Conservation (phyloP, 2,888 invertebrate species). For the Melieria crassipennis region DNA sequence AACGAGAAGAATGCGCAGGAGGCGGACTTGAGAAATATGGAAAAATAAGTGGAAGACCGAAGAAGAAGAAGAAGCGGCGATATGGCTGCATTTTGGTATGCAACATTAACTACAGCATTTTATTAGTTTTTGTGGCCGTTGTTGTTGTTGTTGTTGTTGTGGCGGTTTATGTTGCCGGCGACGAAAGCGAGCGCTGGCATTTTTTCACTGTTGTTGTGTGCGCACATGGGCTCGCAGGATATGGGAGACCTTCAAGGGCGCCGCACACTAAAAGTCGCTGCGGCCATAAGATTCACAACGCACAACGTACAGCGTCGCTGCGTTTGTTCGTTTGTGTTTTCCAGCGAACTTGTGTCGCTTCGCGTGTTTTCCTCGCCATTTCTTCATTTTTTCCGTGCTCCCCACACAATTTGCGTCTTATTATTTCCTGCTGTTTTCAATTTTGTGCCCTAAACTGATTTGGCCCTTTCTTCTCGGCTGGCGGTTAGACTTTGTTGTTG, state of each 20-base stretch:
- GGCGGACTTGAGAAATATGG: not conserved
- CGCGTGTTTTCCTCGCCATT: too few species aligned
- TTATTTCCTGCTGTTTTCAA: not conserved
- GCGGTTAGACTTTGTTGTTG: not conserved
- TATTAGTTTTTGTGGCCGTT: constrained; percentile 3
- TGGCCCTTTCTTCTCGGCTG: not conserved
- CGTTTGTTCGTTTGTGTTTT: too few species aligned
- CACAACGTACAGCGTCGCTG: too few species aligned
- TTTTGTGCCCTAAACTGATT: not conserved
- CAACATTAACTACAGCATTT: constrained; percentile 33
- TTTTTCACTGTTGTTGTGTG: too few species aligned
- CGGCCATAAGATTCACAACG: too few species aligned
- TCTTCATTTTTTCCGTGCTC: not conserved
- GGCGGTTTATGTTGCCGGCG: not conserved
- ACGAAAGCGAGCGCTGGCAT: too few species aligned
- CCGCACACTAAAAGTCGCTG: too few species aligned
- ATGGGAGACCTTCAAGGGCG: too few species aligned
- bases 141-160: constrained; percentile 18
- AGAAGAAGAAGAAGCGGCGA: not conserved
- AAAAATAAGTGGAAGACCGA: not conserved
- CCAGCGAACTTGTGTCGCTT: too few species aligned
- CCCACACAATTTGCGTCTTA: not conserved
- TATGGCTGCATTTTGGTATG: constrained; percentile 28
- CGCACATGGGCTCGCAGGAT: too few species aligned
- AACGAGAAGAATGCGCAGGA: not conserved